Conservation (phyloP, 2,113 vertebrate genomes). For the Cyanistes caeruleus region DNA sequence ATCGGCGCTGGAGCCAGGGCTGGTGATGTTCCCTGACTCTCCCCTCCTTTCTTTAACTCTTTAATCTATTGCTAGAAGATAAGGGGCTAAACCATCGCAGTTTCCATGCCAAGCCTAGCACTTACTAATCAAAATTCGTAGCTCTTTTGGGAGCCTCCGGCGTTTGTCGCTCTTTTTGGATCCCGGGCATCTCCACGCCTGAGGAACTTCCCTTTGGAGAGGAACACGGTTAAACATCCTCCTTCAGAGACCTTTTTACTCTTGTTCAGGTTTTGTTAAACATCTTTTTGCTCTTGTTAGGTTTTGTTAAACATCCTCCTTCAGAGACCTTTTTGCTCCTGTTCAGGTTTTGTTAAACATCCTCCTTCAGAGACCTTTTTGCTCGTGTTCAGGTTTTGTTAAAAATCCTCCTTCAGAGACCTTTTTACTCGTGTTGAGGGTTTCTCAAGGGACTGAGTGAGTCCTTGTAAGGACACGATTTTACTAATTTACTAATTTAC, state of each 20-base stretch:
- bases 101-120: not conserved
- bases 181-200: not conserved
- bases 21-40: not conserved
- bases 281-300: not conserved
- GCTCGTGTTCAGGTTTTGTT: not conserved
- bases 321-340: not conserved
- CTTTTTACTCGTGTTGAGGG: accelerated
- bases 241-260: not conserved
- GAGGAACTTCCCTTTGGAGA: not conserved
- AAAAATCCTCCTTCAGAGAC: not conserved
- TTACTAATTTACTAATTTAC: no score
- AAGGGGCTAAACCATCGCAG: not conserved
- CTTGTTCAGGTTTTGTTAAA: not conserved
- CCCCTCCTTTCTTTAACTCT: not conserved
- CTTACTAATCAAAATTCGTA: not conserved
- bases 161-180: not conserved
- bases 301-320: not conserved
- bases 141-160: not conserved
- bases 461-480: not conserved
- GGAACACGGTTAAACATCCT: not conserved
- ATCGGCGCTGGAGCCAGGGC: not conserved
- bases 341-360: not conserved
- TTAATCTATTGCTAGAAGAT: not conserved
- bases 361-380: not conserved
- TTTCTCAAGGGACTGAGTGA: not conserved